A percentile compares a stretch with the other conserved stretches of the same genome.
phyloP scores from a whole-genome alignment of 1,140 invertebrate genomes.

The Ganaspis sp. region DNA sequence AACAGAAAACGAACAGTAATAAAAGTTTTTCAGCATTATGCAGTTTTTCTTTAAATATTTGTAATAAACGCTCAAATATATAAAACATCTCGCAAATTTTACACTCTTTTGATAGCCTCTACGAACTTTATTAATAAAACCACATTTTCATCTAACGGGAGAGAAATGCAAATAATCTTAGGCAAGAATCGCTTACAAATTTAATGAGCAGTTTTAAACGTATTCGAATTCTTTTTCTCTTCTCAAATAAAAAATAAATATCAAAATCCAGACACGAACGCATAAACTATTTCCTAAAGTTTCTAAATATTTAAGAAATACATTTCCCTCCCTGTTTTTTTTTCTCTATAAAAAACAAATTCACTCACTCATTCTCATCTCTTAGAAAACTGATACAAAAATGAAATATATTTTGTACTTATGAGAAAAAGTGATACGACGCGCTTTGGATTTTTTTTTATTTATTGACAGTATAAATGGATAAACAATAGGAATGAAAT shows the following conservation, averaged over 20 bases:
- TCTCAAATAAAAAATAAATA: not conserved
- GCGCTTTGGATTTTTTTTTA: conserved; percentile 37
- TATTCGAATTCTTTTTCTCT: not conserved
- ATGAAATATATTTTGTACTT: conserved; percentile 30
- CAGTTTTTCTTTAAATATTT: conserved; percentile 40
- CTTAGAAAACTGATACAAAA: conserved; percentile 9
- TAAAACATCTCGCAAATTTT: conserved; percentile 25
- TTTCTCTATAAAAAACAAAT: conserved; percentile 45
- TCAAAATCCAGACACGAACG: conserved; percentile 39
- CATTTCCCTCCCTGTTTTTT: conserved; percentile 38
- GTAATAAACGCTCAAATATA: conserved; percentile 40
- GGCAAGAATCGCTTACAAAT: not conserved
- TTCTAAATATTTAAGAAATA: conserved; percentile 29
- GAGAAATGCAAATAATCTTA: conserved; percentile 29
- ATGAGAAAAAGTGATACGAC: conserved; percentile 27
- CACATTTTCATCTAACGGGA: not conserved
- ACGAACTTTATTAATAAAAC: conserved; percentile 22
- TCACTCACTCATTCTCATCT: conserved; percentile 35
- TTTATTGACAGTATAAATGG: conserved; percentile 53
- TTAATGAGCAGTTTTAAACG: not conserved
- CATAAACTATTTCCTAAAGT: conserved; percentile 18
- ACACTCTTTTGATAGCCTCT: conserved; percentile 32
- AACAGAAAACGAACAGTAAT: conserved; percentile 48
- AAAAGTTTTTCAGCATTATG: conserved; percentile 9
- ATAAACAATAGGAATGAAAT: conserved; percentile 50